Evolutionary conservation across 2,888 invertebrate species (phyloP).

Genomic region (Sussaba pulchella): DNA sequence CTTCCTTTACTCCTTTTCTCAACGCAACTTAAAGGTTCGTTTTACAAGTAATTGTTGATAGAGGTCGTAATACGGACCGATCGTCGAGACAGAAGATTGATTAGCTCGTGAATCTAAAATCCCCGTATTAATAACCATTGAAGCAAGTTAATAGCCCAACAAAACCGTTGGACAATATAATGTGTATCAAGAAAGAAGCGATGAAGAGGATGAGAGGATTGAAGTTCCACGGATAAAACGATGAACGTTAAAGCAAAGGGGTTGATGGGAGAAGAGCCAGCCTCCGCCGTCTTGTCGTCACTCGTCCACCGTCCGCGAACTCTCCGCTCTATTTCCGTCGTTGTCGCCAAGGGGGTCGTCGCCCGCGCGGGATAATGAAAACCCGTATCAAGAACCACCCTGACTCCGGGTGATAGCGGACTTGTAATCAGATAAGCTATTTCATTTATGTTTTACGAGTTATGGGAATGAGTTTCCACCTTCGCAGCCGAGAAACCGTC

Average conservation of each 20-base stretch:
- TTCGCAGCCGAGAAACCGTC: slow-evolving; percentile 4
- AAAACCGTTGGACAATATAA: neutral
- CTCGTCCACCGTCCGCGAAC: neutral
- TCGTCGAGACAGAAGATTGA: slow-evolving; percentile 11
- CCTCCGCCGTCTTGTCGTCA: neutral
- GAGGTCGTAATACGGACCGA: neutral
- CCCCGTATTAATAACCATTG: neutral
- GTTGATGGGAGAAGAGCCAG: neutral
- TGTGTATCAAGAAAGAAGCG: neutral
- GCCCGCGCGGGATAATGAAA: slow-evolving; percentile 34
- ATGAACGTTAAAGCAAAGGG: too few relatives aligned
- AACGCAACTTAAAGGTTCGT: too few relatives aligned
- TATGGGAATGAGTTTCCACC: slow-evolving; percentile 32
- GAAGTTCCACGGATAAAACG: too few relatives aligned
- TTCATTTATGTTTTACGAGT: slow-evolving; percentile 75
- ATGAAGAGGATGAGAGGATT: neutral
- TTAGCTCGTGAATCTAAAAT: slow-evolving; percentile 1
- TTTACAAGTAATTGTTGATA: too few relatives aligned
- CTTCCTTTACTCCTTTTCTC: too few relatives aligned
- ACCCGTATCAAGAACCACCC: slow-evolving; percentile 53
- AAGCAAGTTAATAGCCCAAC: neutral
- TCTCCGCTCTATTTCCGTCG: slow-evolving; percentile 3
- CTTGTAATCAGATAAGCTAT: slow-evolving; percentile 75
- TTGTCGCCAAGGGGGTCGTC: slow-evolving; percentile 24
- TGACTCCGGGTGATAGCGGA: slow-evolving; percentile 48